Conservation (phyloP, 2,113 vertebrate species). For the Leptodactylus fuscus region DNA sequence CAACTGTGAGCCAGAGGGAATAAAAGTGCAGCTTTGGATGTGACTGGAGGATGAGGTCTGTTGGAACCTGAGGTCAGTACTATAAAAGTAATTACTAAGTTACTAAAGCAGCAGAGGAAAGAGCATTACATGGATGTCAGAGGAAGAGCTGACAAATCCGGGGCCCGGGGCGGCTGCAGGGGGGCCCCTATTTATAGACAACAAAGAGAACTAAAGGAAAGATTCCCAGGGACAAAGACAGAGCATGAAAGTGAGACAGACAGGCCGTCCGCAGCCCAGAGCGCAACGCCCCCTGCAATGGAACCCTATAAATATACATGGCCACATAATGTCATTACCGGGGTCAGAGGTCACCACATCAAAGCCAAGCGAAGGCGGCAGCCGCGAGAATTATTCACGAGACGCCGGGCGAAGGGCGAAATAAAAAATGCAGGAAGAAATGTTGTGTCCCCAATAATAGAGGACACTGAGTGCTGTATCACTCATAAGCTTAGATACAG, state of each 20-base stretch:
- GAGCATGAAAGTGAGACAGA: constrained; percentile 34
- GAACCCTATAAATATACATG: constrained; percentile 38
- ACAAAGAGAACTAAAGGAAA: background rate
- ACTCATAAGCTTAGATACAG: background rate
- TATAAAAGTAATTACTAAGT: background rate
- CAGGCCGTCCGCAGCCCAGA: background rate
- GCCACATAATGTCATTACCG: constrained; percentile 40
- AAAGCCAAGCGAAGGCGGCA: background rate
- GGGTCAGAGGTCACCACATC: constrained; percentile 37
- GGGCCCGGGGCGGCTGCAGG: background rate
- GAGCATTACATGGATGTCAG: constrained; percentile 5
- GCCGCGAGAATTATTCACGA: constrained; percentile 37
- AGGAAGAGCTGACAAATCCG: background rate
- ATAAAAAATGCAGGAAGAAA: too few relatives aligned
- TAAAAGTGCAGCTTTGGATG: background rate
- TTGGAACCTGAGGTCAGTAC: too few relatives aligned
- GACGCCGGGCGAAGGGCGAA: background rate
- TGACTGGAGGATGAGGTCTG: background rate
- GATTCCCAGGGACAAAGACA: constrained; percentile 25
- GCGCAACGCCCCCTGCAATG: too few relatives aligned
- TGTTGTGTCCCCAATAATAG: too few relatives aligned
- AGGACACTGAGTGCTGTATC: background rate
- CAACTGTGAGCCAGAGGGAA: background rate
- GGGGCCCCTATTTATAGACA: constrained; percentile 13
- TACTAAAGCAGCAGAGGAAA: background rate